A percentile compares a stretch with the other conserved stretches of the same genome.
Conservation (phyloP, 2,888 invertebrate genomes). For the Schizotus pectinicornis region DNA sequence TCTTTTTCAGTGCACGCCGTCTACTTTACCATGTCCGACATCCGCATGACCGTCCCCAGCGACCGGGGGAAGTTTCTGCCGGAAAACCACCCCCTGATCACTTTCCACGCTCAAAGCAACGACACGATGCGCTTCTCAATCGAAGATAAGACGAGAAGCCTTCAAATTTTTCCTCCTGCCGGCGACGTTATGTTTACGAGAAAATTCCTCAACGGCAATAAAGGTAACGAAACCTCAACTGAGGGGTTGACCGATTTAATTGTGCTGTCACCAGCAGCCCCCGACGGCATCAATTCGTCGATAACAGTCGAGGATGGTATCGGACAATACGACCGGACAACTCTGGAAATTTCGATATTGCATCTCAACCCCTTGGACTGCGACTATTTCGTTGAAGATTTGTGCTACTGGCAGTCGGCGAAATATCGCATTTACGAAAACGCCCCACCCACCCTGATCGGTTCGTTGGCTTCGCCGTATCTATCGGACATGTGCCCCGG, state of each 20-base stretch:
- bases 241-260: conserved; percentile 1
- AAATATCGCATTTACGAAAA: conserved; percentile 49
- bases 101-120: conserved; percentile 11
- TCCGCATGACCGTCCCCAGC: conserved; percentile 46
- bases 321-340: conserved; percentile 36
- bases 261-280: conserved; percentile 31
- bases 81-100: conserved; percentile 31
- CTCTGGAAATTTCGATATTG: conserved; percentile 41
- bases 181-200: conserved; percentile 19
- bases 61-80: conserved; percentile 39
- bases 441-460: conserved; percentile 42
- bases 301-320: conserved; percentile 43
- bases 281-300: conserved; percentile 35
- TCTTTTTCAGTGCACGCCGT: conserved; percentile 43
- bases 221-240: too few species aligned
- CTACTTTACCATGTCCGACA: conserved; percentile 51
- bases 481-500: conserved; percentile 59
- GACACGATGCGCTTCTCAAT: conserved; percentile 7
- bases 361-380: conserved; percentile 44
- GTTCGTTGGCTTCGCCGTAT: conserved; percentile 49
- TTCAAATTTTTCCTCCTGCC: conserved; percentile 3
- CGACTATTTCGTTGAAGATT: conserved; percentile 47
- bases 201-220: conserved; percentile 9
- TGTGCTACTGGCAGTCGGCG: conserved; percentile 53
- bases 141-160: neutral